Base-by-base conservation (phyloP, 2,797 vertebrate genomes). In the Steatocranus sp. region DNA sequence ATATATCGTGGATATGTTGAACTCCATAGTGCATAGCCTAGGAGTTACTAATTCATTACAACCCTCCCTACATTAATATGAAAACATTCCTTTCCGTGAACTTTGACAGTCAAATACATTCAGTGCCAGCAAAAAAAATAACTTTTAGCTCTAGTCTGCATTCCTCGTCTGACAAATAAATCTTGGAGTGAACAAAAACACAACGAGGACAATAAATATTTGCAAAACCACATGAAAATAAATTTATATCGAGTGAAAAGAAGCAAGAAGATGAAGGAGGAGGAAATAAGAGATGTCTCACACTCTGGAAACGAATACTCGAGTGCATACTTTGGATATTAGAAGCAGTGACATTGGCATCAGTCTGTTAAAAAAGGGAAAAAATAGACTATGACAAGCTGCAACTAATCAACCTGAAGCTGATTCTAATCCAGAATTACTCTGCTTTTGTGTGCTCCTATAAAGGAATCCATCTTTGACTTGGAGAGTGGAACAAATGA, bases 161-260 rank as follows among this genome's bases (percentile, higher is more conserved):
- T 70, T 70, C 41, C 38, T 70, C 23, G 10, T 46, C 23, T 46
- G 9, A 43, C 38, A 70, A 70, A 70, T 46, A 70, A 70, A 70
- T 46, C 23, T 25, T 27, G 20, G 36, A 25, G 8, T 68, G 66
- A 46, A 70, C 4, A 1, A 70, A 70, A 70, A 70, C 38, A 46
- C 38, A 66, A 41, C 11, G 2, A 70, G 20, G 38, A 70, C 2
- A 4, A 43, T 23, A 70, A 43, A 70, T 11, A 25, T 43, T 70
- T 43, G 38, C 38, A 41, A 70, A 2, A 70, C 8, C 23, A 11
- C 63, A 17, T 43, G 38, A 27, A 70, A 70, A 27, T 17, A 68
- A 43, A 68, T 68, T 43, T 27, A 11, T 43, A 11, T 25, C 0
- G 6, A 68, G 63, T 43, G 38, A 43, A 68, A 68, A 68, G 14